Percentiles rank a stretch among this genome's conserved stretches.
Conservation (phyloP, 2,113 vertebrate species). For the Conger conger region DNA sequence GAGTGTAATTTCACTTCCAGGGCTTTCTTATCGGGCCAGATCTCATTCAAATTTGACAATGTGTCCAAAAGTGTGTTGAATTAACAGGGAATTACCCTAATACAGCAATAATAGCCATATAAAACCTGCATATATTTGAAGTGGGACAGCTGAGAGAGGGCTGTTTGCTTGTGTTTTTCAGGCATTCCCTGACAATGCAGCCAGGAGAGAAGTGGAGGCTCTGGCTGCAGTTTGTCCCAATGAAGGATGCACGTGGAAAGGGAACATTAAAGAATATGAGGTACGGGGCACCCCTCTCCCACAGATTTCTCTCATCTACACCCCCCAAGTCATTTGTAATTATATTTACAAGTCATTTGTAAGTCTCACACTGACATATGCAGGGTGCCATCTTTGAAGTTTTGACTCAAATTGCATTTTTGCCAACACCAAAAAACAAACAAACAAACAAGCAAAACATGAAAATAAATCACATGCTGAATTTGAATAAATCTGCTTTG, state of each 20-base stretch:
- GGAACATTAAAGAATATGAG: conserved; percentile 93
- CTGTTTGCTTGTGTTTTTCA: conserved; percentile 41
- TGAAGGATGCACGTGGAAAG: conserved; percentile 86
- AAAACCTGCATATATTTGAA: not conserved
- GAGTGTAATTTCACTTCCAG: too few relatives aligned
- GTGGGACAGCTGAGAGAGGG: not conserved
- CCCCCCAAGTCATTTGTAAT: not conserved
- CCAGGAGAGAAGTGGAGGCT: conserved; percentile 89
- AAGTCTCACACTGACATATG: too few relatives aligned
- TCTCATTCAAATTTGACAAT: too few relatives aligned
- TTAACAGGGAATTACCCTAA: not conserved
- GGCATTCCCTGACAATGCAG: conserved; percentile 96
- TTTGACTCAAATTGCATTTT: too few relatives aligned
- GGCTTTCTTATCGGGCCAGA: too few relatives aligned
- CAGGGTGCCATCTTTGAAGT: too few relatives aligned
- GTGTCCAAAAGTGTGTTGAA: too few relatives aligned
- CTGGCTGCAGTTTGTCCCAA: conserved; percentile 84
- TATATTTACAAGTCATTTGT: not conserved
- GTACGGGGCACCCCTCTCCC: conserved; percentile 50
- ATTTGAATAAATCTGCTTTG: too few relatives aligned
- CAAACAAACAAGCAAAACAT: too few relatives aligned
- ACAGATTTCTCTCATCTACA: not conserved
- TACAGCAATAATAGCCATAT: not conserved
- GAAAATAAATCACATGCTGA: too few relatives aligned
- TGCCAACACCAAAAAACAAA: too few relatives aligned